Percentiles rank a stretch among this genome's conserved stretches.
Conservation (phyloP, 2,888 invertebrate species). For the Hoplodrina ambigua region DNA sequence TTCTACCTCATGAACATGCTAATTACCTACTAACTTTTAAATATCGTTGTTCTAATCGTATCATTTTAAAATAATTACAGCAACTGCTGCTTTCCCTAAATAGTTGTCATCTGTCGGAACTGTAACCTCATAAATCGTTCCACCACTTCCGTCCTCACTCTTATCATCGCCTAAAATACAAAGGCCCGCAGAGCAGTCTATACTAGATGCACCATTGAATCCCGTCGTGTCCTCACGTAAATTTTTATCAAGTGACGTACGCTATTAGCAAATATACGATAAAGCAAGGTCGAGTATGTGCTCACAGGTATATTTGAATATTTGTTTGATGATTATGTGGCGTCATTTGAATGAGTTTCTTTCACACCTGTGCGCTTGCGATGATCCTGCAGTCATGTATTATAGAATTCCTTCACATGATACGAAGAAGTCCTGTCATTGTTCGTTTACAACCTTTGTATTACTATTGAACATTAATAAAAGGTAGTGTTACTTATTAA, state of each 20-base stretch:
- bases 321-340: conserved; percentile 12
- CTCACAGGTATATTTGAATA: conserved; percentile 33
- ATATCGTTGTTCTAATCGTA: not conserved
- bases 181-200: not conserved
- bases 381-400: not conserved
- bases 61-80: not conserved
- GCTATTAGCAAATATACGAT: conserved; percentile 70
- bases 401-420: not conserved
- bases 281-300: conserved; percentile 68
- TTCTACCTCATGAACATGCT: not conserved
- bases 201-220: conserved; percentile 13
- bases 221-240: conserved; percentile 19
- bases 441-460: not conserved
- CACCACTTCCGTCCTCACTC: conserved; percentile 23
- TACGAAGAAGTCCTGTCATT: not conserved
- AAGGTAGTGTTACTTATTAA: no score
- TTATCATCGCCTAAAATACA: conserved; percentile 38
- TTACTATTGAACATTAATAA: no score
- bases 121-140: conserved; percentile 24
- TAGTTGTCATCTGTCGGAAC: conserved; percentile 21
- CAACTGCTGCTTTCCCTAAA: not conserved
- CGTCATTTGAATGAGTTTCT: conserved; percentile 2
- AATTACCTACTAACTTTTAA: not conserved
- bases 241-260: conserved; percentile 62
- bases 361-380: conserved; percentile 4